Percentiles rank a stretch among this genome's conserved stretches.
Evolutionary conservation across 2,888 invertebrate species (phyloP).

Genomic region (Tachina lurida): DNA sequence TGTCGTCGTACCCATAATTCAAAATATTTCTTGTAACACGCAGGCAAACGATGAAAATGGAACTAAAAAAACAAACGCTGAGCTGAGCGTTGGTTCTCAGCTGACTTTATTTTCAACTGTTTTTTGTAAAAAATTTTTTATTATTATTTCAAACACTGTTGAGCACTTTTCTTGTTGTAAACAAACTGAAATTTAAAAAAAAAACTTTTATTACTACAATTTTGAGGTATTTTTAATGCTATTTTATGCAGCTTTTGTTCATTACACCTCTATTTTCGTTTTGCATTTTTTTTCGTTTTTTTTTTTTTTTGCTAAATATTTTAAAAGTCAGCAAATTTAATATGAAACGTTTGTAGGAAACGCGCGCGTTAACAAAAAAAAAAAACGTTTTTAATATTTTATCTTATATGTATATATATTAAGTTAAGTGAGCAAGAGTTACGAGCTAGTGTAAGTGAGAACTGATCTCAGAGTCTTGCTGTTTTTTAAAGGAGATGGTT

Average conservation of each 20-base stretch:
- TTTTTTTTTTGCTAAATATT: neutral
- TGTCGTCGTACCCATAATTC: slow-evolving; percentile 72
- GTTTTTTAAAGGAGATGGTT: slow-evolving; percentile 25
- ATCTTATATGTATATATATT: neutral
- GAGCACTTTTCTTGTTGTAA: slow-evolving; percentile 66
- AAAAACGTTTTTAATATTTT: slow-evolving; percentile 9
- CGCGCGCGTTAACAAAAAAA: slow-evolving; percentile 31
- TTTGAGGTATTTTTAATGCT: slow-evolving; percentile 14
- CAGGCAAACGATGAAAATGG: neutral
- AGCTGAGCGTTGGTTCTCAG: slow-evolving; percentile 51
- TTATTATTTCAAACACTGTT: slow-evolving; percentile 63
- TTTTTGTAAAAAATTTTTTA: slow-evolving; percentile 4
- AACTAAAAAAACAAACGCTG: slow-evolving; percentile 53
- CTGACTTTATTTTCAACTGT: slow-evolving; percentile 5
- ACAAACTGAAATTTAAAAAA: slow-evolving; percentile 61
- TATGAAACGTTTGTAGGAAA: slow-evolving; percentile 60
- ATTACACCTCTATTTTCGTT: slow-evolving; percentile 38
- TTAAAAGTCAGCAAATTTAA: slow-evolving; percentile 60
- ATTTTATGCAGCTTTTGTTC: slow-evolving; percentile 21
- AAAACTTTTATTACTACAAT: slow-evolving; percentile 35
- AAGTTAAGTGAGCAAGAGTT: neutral
- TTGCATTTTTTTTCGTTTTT: slow-evolving; percentile 13
- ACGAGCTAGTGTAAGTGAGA: neutral
- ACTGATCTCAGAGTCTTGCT: neutral
- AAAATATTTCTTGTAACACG: slow-evolving; percentile 35